Conservation (phyloP, 2,113 vertebrate genomes). For the Oriolus oriolus region DNA sequence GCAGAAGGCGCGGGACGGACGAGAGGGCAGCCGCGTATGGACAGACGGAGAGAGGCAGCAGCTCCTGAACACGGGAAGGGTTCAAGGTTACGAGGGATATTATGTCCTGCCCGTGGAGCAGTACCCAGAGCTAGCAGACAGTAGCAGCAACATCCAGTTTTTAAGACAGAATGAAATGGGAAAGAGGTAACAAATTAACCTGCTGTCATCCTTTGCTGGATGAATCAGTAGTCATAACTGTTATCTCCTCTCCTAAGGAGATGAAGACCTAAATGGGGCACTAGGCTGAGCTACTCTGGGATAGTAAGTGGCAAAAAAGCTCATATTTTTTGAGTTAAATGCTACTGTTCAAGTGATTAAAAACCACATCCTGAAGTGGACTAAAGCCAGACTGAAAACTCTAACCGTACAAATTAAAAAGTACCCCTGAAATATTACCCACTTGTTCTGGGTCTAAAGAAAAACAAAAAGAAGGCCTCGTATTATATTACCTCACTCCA, state of each 20-base stretch:
- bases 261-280: conserved; percentile 89
- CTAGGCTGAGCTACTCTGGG: conserved; percentile 90
- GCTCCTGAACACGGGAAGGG: conserved; percentile 88
- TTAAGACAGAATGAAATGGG: conserved; percentile 99
- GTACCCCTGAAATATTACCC: conserved; percentile 96
- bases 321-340: conserved; percentile 85
- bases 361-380: conserved; percentile 76
- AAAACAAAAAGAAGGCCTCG: conserved; percentile 72
- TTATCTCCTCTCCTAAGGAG: conserved; percentile 93
- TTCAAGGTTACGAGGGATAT: conserved; percentile 97
- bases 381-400: conserved; percentile 81
- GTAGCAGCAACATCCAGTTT: conserved; percentile 99
- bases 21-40: conserved; percentile 94
- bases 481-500: conserved; percentile 77
- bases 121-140: conserved; percentile 98
- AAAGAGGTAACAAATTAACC: conserved; percentile 96
- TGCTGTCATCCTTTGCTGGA: conserved; percentile 79
- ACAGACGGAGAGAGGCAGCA: conserved; percentile 98
- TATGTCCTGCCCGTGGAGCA: conserved; percentile 97
- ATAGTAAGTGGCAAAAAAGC: conserved; percentile 78
- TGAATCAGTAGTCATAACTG: conserved; percentile 79
- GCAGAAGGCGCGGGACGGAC: conserved; percentile 89
- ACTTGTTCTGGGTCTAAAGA: conserved; percentile 93
- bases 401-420: conserved; percentile 75
- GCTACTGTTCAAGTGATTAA: conserved; percentile 72